Evolutionary conservation across 2,888 invertebrate genomes (phyloP), one percentile per base, ranked within the genome.

Genomic region (Pseudoips prasinana): DNA sequence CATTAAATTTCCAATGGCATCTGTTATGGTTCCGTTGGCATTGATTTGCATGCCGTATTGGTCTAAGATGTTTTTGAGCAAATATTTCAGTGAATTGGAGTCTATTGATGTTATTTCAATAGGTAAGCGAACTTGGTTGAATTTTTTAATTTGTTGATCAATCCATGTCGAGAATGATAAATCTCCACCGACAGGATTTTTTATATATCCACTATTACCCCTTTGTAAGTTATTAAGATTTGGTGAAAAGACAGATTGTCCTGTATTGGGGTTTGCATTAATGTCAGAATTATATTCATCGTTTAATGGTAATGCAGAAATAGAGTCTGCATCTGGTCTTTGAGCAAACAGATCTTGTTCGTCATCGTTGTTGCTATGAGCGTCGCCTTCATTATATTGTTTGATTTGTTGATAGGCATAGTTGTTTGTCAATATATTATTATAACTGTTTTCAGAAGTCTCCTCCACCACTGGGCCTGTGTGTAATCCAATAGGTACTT

Each of bases 111-210:
- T 48, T 10, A 55, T 35, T 22, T 41, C 36, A n/a, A 40, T 29
- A 4, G 45, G 45, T 17, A 44, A 31, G 10, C 53, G 24, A 17
- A 46, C 10, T 7, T 52, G 34, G 1, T 57, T 39, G 5, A 72
- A 50, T 22, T 34, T 34, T 26, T 54, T 35, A 25, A 75, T 54
- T 57, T 75, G 66, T 2, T 61, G 23, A 5, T 50, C 44, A 19
- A 78, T 63, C 71, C 77, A 78, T 25, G 37, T 20, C 2, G 20
- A 7, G 23, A 77, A 73, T 8, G 55, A 63, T 1, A 35, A 8
- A 10, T 49, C 41, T 14, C 3, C 5, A 14, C 14, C 5, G 3
- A 3, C 14, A 5, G 3, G 20, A 7, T 7, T n/a, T n/a, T n/a
- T n/a, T n/a, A n/a, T n/a, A n/a, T n/a, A n/a, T n/a, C n/a, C n/a